phyloP scores from a whole-genome alignment of 92 coral and sea anemone genomes.

The Porites lobata region DNA sequence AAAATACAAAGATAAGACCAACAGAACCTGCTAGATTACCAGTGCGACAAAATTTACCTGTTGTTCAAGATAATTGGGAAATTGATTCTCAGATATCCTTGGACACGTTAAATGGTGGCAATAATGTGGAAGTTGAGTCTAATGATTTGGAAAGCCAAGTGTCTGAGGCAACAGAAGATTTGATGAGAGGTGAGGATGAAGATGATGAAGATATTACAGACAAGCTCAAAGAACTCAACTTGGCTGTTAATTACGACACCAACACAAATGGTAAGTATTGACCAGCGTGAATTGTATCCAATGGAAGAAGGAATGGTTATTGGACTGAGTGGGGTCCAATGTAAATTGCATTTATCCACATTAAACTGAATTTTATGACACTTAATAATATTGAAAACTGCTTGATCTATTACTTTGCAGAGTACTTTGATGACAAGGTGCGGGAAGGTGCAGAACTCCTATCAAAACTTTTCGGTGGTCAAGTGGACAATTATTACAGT shows the following conservation, averaged over 20 bases:
- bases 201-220: constrained; percentile 80
- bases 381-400: neutral
- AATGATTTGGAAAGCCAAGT: constrained; percentile 74
- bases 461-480: constrained; percentile 95
- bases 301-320: no score
- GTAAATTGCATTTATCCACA: no score
- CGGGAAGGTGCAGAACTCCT: constrained; percentile 96
- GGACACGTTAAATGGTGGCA: constrained; percentile 43
- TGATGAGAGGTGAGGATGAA: constrained; percentile 64
- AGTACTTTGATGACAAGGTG: constrained; percentile 94
- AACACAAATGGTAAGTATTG: constrained; percentile 74
- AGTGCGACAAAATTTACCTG: neutral
- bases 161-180: constrained; percentile 81
- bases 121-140: constrained; percentile 11
- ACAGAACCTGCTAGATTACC: constrained; percentile 19
- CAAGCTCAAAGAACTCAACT: constrained; percentile 87
- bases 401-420: constrained; percentile 47
- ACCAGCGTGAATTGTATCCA: neutral
- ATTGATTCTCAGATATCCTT: constrained; percentile 67
- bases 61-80: constrained; percentile 64
- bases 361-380: no score
- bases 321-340: no score
- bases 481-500: constrained; percentile 87
- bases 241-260: constrained; percentile 89
- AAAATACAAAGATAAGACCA: constrained; percentile 12